phyloP scores from a whole-genome alignment of 1,140 invertebrate species.

The Drosophila neocordata region DNA sequence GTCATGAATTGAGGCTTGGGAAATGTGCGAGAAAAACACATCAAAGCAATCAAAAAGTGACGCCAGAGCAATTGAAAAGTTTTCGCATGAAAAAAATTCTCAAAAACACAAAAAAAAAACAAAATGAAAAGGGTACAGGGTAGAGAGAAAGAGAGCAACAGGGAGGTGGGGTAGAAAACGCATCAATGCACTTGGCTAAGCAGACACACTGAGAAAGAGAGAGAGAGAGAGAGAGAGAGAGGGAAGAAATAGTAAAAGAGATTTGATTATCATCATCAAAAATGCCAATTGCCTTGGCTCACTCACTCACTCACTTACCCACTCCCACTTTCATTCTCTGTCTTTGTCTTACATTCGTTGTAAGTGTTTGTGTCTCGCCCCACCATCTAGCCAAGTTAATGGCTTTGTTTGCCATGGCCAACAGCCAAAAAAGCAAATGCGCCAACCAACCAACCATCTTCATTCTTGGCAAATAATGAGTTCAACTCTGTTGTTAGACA shows the following conservation, averaged over 20 bases:
- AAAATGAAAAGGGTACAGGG: constrained; percentile 46
- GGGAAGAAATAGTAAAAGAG: not conserved
- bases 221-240: not conserved
- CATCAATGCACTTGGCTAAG: constrained; percentile 64
- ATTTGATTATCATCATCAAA: constrained; percentile 42
- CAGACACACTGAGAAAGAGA: constrained; percentile 16
- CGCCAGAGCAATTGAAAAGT: constrained; percentile 82
- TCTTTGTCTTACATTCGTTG: constrained; percentile 20
- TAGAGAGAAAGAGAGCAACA: not conserved
- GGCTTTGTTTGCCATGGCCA: constrained; percentile 75
- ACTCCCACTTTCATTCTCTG: not conserved
- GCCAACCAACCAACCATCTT: not conserved
- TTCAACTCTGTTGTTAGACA: constrained; percentile 8
- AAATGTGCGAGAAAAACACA: constrained; percentile 80
- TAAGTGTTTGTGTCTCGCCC: not conserved
- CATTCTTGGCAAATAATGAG: constrained; percentile 53
- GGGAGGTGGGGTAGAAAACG: constrained; percentile 29
- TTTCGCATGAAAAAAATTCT: constrained; percentile 64
- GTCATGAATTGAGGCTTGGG: constrained; percentile 79
- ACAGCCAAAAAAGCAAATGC: constrained; percentile 48
- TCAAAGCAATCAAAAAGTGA: constrained; percentile 82
- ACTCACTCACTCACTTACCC: not conserved
- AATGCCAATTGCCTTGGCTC: constrained; percentile 60
- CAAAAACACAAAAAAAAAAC: constrained; percentile 17
- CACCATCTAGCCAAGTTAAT: constrained; percentile 63